Evolutionary conservation across 2,888 invertebrate species (phyloP).

Genomic region (Amiota mariae): DNA sequence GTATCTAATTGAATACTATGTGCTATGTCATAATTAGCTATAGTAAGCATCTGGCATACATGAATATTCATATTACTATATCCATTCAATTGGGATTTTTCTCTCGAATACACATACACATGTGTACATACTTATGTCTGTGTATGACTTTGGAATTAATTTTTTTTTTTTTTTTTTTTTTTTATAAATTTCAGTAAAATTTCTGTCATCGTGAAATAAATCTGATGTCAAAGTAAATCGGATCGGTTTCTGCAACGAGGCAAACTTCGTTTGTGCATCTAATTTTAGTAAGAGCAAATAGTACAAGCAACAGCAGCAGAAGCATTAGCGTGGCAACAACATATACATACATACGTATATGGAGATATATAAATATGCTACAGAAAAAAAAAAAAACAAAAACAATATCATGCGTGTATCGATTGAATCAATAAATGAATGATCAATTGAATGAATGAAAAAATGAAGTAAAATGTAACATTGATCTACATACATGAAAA

Average conservation of each 20-base stretch:
- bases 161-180: too few relatives aligned
- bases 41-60: conserved; percentile 5
- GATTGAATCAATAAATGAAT: not conserved
- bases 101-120: not conserved
- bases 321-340: not conserved
- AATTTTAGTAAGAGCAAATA: not conserved
- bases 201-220: too few relatives aligned
- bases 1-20: too few relatives aligned
- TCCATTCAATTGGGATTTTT: not conserved
- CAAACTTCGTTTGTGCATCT: conserved; percentile 22
- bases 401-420: not conserved
- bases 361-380: too few relatives aligned
- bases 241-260: conserved; percentile 19
- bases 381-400: too few relatives aligned
- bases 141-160: too few relatives aligned
- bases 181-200: too few relatives aligned
- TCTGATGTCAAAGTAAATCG: too few relatives aligned
- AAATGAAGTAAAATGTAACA: conserved; percentile 51
- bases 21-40: conserved; percentile 5
- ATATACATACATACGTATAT: too few relatives aligned
- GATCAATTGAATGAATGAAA: conserved; percentile 13
- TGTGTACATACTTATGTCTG: not conserved
- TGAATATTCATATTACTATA: conserved; percentile 16
- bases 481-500: conserved; percentile 60
- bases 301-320: not conserved